Base-by-base conservation (phyloP, 2,888 invertebrate species). In the Polyommatus iphigenia region DNA sequence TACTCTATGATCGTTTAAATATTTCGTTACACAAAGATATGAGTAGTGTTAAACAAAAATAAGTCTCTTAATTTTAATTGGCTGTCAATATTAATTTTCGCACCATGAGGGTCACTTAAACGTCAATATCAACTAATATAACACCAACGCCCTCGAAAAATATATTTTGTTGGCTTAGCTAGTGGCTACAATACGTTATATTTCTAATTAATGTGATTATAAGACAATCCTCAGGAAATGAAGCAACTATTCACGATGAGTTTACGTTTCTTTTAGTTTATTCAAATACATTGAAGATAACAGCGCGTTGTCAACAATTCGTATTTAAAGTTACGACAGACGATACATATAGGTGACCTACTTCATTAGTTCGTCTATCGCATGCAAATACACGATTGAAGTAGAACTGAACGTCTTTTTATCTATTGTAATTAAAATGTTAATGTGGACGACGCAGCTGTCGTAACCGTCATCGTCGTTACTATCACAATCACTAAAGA, bases 401-500 rank as follows among this genome's bases (percentile, higher is more conserved):
- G 41, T 73, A 54, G 54, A 32, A 50, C 50, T 75, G 29, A 46
- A 24, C 54, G 79, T 79, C 76, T 78, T 78, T 79, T 82, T 83
- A 84, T 84, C 82, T 82, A 83, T 81, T 80, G 78, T 83, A 84
- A 84, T 84, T 84, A 83, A 81, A 80, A 76, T 78, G 59, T 80
- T 80, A 78, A 81, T 81, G 82, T 79, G 80, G 84, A 84, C 15
- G 82, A 81, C 79, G 81, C 84, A 84, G 84, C 84, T 84, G 84
- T 81, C 79, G 77, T 80, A 83, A 83, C 82, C 82, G 83, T 80
- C 82, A 78, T 80, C 62, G 62, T 77, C 78, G 78, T 78, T 82
- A 79, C 82, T 83, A 85, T 85, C 85, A 85, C 82, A 85, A 82
- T 83, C 80, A 81, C 81, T 82, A 79, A 85, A 83, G 81, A 84